phyloP scores from a whole-genome alignment of 2,888 invertebrate genomes.

The Hylaea fasciaria region DNA sequence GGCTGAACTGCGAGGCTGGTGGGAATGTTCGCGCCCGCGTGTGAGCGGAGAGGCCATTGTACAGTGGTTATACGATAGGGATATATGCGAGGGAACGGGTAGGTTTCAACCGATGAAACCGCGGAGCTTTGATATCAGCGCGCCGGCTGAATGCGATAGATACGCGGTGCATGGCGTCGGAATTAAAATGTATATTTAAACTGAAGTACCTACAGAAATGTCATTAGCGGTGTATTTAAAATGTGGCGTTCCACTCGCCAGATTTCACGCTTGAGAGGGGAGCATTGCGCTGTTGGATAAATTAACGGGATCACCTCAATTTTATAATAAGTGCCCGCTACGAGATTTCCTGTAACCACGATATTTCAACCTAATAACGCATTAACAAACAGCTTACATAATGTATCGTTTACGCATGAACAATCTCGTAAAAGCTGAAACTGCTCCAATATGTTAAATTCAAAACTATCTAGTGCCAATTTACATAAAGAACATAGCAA shows the following conservation, averaged over 20 bases:
- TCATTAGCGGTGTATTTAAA: slow-evolving; percentile 26
- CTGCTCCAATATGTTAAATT: too few species aligned
- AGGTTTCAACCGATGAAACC: slow-evolving; percentile 60
- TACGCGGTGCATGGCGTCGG: slow-evolving; percentile 30
- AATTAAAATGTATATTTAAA: slow-evolving; percentile 34
- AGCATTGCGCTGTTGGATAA: background rate
- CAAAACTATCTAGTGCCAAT: too few species aligned
- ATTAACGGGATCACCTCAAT: background rate
- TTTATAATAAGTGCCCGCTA: too few species aligned
- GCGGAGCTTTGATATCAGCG: slow-evolving; percentile 66
- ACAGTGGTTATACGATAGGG: slow-evolving; percentile 36
- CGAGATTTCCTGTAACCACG: too few species aligned
- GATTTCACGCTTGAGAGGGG: slow-evolving; percentile 6
- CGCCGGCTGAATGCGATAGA: slow-evolving; percentile 54
- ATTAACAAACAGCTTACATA: too few species aligned
- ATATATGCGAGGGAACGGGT: slow-evolving; percentile 38
- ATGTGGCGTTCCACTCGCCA: slow-evolving; percentile 4
- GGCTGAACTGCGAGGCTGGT: slow-evolving; percentile 39
- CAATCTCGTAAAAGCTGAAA: too few species aligned
- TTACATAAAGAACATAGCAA: too few species aligned
- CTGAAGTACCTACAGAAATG: slow-evolving; percentile 21
- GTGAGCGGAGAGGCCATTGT: slow-evolving; percentile 29
- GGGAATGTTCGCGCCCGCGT: background rate
- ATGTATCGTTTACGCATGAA: too few species aligned
- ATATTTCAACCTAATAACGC: too few species aligned